phyloP scores from a whole-genome alignment of 2,113 vertebrate genomes.

The Vombatus ursinus region DNA sequence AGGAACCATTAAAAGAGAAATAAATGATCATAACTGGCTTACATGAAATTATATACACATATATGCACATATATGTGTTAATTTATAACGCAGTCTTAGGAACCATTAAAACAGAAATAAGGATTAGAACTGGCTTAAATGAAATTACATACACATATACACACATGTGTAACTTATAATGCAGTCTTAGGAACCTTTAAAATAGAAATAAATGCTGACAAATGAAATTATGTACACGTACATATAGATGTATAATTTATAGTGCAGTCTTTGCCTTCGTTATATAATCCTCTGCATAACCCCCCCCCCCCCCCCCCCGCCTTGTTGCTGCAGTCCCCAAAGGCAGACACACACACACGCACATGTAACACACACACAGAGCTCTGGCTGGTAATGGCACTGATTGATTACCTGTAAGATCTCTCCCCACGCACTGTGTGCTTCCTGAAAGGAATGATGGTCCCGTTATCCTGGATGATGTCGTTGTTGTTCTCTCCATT shows the following conservation, averaged over 20 bases:
- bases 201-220: background rate
- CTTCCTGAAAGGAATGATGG: slow-evolving; percentile 98
- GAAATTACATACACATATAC: background rate
- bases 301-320: no score
- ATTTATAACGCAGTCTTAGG: background rate
- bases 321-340: slow-evolving; percentile 49
- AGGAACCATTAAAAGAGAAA: slow-evolving; percentile 58
- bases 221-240: background rate
- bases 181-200: background rate
- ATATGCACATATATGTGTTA: slow-evolving; percentile 41
- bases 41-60: background rate
- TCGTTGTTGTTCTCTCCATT: slow-evolving; percentile 99
- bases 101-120: background rate
- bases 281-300: slow-evolving; percentile 71
- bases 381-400: slow-evolving; percentile 69
- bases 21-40: slow-evolving; percentile 33
- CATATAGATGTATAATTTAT: background rate
- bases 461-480: slow-evolving; percentile 97
- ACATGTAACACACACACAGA: background rate
- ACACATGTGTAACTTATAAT: slow-evolving; percentile 46
- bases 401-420: slow-evolving; percentile 93
- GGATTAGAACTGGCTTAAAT: background rate
- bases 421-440: slow-evolving; percentile 98
- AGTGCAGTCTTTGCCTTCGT: slow-evolving; percentile 34
- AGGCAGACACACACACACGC: slow-evolving; percentile 27